Conservation (phyloP, 2,888 invertebrate genomes). For the Philereme vetulata region DNA sequence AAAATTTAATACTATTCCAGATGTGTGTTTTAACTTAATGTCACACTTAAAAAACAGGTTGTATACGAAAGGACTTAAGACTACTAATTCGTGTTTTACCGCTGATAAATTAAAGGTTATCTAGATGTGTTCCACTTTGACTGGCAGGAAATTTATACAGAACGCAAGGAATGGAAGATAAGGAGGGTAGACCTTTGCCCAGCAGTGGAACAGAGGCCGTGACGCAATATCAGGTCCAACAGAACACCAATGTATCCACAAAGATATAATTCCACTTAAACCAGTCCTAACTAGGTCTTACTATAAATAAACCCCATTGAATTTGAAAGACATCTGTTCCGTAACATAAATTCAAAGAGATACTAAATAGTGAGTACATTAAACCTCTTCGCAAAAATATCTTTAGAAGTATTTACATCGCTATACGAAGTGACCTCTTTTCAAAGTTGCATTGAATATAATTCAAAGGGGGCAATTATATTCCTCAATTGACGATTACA, state of each 20-base stretch:
- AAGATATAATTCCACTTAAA: background rate
- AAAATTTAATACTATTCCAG: too few species aligned
- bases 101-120: too few species aligned
- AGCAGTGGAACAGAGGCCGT: background rate
- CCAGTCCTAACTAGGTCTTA: background rate
- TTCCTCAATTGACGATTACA: constrained; percentile 15
- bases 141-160: too few species aligned
- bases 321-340: background rate
- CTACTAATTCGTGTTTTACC: too few species aligned
- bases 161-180: too few species aligned
- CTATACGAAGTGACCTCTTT: constrained; percentile 28
- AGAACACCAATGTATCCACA: background rate
- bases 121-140: too few species aligned
- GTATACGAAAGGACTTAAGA: too few species aligned
- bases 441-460: constrained; percentile 20
- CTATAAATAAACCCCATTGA: constrained; percentile 1
- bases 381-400: constrained; percentile 26
- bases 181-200: too few species aligned
- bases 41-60: too few species aligned
- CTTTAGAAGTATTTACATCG: constrained; percentile 27
- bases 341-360: constrained; percentile 6
- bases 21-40: too few species aligned
- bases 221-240: background rate
- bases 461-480: constrained; percentile 17
- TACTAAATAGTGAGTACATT: constrained; percentile 7